Base-by-base conservation (phyloP, 2,113 vertebrate genomes). In the Brevimyrus niger region DNA sequence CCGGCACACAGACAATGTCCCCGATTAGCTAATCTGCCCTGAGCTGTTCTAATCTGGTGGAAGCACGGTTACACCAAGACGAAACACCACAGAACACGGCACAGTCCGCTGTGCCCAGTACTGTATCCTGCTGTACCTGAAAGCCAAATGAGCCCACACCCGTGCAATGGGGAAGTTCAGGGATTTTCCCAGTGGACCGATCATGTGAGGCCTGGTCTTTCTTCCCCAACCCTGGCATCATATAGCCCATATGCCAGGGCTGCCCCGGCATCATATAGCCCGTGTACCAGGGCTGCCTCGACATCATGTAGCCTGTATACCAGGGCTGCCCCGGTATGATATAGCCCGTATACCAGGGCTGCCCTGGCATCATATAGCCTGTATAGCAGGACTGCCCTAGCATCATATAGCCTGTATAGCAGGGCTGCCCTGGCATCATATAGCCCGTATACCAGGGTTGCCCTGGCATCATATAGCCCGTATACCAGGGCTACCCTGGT, bases 11-110 rank as follows among this genome's bases (percentile, higher is more conserved):
- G 55, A 87, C 87, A 87, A 53, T 35, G 53, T 53, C 23, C 19
- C 21, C 3, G 55, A 87, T 87, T 87, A 87, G 58, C 38, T 87
- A 65, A 87, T 87, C 53, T 87, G 17, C 55, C 87, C 35, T 87
- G 87, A 87, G 87, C 87, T 61, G 87, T 61, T n/a, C 51, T 87
- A 87, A 61, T 61, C 55, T 11, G 31, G 31, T 15, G 35, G 6
- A 8, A 13, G 31, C 9, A n/a, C 21, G 31, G 27, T n/a, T 35
- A 58, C 51, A 35, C 87, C 87, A 87, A 87, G 35, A 17, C 9
- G 4, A 46, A 44, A 35, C 5, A 11, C 19, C 8, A 84, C 82
- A n/a, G 31, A n/a, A 46, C 35, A 65, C 2, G 21, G 35, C 35
- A 65, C 10, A n/a, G 21, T 51, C 50, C 13, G 46, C 53, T 35